Conservation (phyloP, 2,113 vertebrate genomes). For the Panthera leo region DNA sequence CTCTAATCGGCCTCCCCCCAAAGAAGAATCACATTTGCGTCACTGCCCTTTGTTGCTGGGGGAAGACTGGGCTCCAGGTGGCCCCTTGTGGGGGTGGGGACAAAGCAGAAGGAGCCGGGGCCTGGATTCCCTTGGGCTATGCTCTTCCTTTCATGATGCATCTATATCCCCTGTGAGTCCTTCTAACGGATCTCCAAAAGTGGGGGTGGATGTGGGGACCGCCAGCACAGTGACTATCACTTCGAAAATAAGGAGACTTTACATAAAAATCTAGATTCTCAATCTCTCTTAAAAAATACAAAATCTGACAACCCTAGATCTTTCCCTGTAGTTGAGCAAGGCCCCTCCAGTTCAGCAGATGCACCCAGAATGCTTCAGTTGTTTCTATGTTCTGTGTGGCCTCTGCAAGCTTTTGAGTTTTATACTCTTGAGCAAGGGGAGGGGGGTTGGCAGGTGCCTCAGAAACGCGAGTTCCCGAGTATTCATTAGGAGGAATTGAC, state of each 20-base stretch:
- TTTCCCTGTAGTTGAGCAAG: not conserved
- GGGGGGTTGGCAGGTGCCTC: not conserved
- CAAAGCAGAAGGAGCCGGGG: not conserved
- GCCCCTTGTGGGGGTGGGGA: rapidly evolving
- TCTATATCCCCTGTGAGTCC: not conserved
- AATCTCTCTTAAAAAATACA: not conserved
- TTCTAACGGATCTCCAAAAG: not conserved
- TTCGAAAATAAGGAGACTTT: not conserved
- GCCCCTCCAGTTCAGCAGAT: not conserved
- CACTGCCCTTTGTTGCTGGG: not conserved
- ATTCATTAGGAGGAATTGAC: not conserved
- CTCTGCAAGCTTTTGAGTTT: not conserved
- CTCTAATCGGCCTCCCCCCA: not conserved
- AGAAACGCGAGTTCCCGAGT: not conserved
- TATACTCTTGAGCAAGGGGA: not conserved
- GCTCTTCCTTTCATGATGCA: too few species aligned
- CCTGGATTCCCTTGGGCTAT: rapidly evolving
- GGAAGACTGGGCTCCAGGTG: not conserved
- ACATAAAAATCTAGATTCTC: not conserved
- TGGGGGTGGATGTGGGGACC: rapidly evolving
- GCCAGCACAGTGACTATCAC: not conserved
- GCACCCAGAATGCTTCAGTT: not conserved
- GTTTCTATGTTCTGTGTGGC: not conserved
- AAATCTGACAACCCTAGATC: not conserved
- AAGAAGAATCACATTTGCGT: not conserved